phyloP scores from a whole-genome alignment of 2,113 vertebrate species.

The Rafetus swinhoei region DNA sequence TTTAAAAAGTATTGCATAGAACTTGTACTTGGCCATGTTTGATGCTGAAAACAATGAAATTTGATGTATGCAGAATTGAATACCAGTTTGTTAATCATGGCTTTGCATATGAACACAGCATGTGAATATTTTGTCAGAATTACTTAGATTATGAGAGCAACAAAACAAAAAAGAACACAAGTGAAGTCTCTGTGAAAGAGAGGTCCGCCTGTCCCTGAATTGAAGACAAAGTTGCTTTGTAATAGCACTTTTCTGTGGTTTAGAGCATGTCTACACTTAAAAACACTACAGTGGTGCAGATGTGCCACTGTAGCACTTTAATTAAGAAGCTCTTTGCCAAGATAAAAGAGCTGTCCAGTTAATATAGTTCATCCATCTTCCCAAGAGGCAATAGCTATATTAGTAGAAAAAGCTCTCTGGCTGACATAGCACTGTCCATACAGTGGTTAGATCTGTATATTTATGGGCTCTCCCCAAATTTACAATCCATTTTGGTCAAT shows the following conservation, averaged over 20 bases:
- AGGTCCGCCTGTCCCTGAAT: not conserved
- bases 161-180: not conserved
- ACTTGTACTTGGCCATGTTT: not conserved
- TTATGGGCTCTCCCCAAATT: not conserved
- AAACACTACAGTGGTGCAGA: not conserved
- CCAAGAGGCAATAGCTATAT: not conserved
- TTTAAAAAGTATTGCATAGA: not conserved
- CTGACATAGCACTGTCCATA: not conserved
- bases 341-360: not conserved
- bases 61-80: not conserved
- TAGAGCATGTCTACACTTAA: not conserved
- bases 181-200: not conserved
- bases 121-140: not conserved
- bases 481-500: no score
- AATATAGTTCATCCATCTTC: not conserved
- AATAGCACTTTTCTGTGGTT: not conserved
- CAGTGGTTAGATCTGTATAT: not conserved
- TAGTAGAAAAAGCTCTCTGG: not conserved
- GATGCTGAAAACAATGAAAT: not conserved
- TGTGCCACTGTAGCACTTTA: not conserved
- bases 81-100: not conserved
- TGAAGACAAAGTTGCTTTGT: not conserved
- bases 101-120: rapidly evolving
- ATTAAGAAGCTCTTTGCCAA: not conserved
- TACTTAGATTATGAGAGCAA: not conserved